phyloP scores from a whole-genome alignment of 2,797 vertebrate genomes.

The Buphagus erythrorhynchus region DNA sequence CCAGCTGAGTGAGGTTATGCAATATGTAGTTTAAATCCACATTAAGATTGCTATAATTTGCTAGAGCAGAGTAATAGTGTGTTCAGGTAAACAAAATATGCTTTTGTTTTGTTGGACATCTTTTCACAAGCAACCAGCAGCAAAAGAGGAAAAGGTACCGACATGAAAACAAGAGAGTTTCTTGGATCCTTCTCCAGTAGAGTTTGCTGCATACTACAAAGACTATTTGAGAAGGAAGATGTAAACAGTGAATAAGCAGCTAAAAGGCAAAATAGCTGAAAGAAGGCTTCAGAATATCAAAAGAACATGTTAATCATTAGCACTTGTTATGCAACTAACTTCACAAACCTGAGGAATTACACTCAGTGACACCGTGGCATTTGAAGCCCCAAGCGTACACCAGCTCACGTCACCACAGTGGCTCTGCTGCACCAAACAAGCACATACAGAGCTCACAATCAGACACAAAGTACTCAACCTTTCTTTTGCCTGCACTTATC shows the following conservation, averaged over 20 bases:
- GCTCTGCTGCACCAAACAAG: neutral
- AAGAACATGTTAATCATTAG: neutral
- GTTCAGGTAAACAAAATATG: neutral
- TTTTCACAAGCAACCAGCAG: neutral
- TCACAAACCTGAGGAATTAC: neutral
- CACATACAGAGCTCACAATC: neutral
- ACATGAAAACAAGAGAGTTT: neutral
- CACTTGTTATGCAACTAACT: neutral
- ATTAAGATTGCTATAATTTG: neutral
- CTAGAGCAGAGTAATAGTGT: neutral
- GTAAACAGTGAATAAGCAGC: neutral
- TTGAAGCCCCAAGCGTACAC: neutral
- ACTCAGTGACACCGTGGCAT: neutral
- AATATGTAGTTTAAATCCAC: neutral
- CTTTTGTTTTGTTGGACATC: neutral
- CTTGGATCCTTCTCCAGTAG: neutral
- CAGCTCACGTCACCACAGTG: neutral
- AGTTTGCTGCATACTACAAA: neutral
- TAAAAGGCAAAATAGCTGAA: neutral
- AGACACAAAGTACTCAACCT: neutral
- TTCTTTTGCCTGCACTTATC: neutral
- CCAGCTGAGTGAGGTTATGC: neutral
- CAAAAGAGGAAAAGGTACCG: neutral
- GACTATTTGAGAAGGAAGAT: neutral
- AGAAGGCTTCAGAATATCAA: neutral